These are phyloP conservation scores for Scytalopus superciliaris DNA, from an alignment of 2,113 vertebrate genomes.

Conservation along the genomic window DNA sequence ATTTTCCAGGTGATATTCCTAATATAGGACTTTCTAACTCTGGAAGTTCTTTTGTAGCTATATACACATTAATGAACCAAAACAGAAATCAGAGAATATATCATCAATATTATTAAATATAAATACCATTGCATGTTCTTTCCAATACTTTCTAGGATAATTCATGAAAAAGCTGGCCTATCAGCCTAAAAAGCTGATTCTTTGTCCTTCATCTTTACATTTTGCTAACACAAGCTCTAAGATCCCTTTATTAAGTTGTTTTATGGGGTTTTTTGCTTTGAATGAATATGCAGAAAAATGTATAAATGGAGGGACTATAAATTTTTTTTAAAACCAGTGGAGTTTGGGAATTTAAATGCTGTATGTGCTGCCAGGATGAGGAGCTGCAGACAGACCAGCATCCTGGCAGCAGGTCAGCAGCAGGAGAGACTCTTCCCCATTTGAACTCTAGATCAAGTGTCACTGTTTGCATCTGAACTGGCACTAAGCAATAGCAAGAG, in stretches of 20 bases:
- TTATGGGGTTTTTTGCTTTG: not conserved
- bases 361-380: not conserved
- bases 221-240: not conserved
- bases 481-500: not conserved
- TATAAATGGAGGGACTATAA: not conserved
- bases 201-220: not conserved
- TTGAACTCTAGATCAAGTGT: not conserved
- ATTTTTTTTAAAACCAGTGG: not conserved
- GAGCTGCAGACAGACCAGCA: not conserved
- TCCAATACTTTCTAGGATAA: not conserved
- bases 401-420: not conserved
- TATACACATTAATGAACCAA: not conserved
- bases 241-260: not conserved
- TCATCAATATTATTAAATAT: not conserved
- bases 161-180: not conserved
- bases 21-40: not conserved
- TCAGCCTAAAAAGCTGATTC: not conserved
- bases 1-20: not conserved
- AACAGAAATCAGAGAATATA: not conserved
- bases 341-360: not conserved
- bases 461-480: not conserved
- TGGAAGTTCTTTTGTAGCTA: not conserved
- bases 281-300: not conserved
- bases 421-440: not conserved
- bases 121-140: not conserved